A percentile compares a stretch with the other conserved stretches of the same genome.
These are phyloP conservation scores for Thinocorus orbignyianus DNA, from an alignment of 2,113 vertebrate species.

Conservation along the genomic window DNA sequence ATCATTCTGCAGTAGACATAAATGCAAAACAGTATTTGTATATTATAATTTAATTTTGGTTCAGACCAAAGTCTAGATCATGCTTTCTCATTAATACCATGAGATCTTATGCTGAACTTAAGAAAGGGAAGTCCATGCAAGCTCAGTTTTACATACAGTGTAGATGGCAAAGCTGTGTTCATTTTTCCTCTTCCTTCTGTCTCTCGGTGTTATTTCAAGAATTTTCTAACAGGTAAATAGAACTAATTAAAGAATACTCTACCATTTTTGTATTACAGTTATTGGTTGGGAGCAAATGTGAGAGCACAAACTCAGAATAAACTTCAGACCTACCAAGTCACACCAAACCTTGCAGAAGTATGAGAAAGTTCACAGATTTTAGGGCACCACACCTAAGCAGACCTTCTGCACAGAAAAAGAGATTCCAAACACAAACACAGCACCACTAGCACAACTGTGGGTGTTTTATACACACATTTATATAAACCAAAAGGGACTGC, in stretches of 20 bases:
- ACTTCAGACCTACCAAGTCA: background rate
- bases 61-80: background rate
- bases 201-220: background rate
- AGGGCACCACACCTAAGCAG: background rate
- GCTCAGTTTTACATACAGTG: background rate
- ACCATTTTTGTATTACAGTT: background rate
- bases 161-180: rapidly evolving
- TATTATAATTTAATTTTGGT: background rate
- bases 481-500: background rate
- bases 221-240: background rate
- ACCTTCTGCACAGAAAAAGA: background rate
- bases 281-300: background rate
- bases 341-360: background rate
- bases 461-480: background rate
- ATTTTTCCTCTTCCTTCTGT: background rate
- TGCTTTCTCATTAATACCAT: background rate
- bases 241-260: background rate
- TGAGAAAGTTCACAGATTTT: background rate
- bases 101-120: background rate
- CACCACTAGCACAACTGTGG: background rate
- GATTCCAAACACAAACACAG: background rate
- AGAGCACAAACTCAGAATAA: background rate
- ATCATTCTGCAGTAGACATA: background rate
- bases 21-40: background rate
- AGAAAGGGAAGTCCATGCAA: background rate